Base-by-base conservation (phyloP, 2,797 vertebrate genomes). In the Apogon hyalosoma region DNA sequence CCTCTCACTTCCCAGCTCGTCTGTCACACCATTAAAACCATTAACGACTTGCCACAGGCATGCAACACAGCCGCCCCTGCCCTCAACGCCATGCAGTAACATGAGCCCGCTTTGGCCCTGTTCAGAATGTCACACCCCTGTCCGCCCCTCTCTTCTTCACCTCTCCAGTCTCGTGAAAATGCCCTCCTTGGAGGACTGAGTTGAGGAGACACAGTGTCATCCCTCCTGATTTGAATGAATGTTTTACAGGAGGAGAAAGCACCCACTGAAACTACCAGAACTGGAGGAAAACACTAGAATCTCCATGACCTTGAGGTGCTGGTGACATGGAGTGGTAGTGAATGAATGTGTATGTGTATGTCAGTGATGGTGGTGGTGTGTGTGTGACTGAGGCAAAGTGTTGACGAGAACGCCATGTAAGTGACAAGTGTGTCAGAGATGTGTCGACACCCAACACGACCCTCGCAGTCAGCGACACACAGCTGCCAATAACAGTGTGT, bases 371-470 rank as follows among this genome's bases (percentile, higher is more conserved):
- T 36, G 46, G 10, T 4, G 42, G 50, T 41, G 51, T 69, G 40
- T 59, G 69, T 70, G 52, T 39, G 65, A 41, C 48, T 12, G 41
- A 62, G 61, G 66, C 58, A 64, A 74, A 82, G 93, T 93, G 92
- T 91, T 92, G 92, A 92, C 82, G 82, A 88, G 90, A 71, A 83
- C 73, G 83, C 69, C 83, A 66, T 90, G 86, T 92, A 92, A 93
- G 92, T 93, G 94, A 94, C 93, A 93, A 92, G 90, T 89, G 90
- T 93, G 90, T 93, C 90, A 88, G 85, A 90, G 86, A 90, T 69
- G 88, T 90, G 91, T 92, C 77, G 89, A 93, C 92, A 94, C 88
- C 87, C 63, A 61, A 92, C 92, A 80, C 87, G 73, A 89, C 87
- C 91, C 86, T 74, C 63, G 41, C 76, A 76, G 78, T 83, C 83